These are phyloP conservation scores for Acleris emargana DNA, from an alignment of 2,888 invertebrate genomes.

Conservation along the genomic window DNA sequence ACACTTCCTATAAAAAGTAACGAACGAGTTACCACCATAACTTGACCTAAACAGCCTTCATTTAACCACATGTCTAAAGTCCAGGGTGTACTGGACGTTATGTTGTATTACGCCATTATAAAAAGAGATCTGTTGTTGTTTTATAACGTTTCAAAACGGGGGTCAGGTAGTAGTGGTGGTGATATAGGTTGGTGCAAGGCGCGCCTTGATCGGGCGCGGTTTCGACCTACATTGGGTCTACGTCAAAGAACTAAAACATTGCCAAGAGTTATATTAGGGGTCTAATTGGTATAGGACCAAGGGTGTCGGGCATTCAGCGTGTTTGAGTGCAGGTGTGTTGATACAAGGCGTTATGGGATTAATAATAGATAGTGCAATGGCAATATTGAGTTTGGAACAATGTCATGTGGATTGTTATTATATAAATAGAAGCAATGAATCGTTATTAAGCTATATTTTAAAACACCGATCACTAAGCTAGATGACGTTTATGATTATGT, in stretches of 20 bases:
- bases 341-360: too few species aligned
- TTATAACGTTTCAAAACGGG: not conserved
- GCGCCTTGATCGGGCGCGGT: slow-evolving; percentile 26
- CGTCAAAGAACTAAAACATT: slow-evolving; percentile 5
- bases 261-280: too few species aligned
- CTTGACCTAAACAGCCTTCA: slow-evolving; percentile 8
- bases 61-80: not conserved
- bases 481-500: too few species aligned
- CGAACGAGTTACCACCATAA: slow-evolving; percentile 6
- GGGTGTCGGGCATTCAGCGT: too few species aligned
- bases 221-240: slow-evolving; percentile 27
- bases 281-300: too few species aligned
- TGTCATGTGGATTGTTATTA: too few species aligned
- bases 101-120: slow-evolving; percentile 2
- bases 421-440: too few species aligned
- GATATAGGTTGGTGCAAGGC: slow-evolving; percentile 26
- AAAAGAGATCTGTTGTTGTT: slow-evolving; percentile 3
- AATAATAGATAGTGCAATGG: too few species aligned
- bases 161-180: slow-evolving; percentile 5
- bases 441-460: too few species aligned
- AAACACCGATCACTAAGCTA: too few species aligned
- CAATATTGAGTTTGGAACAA: too few species aligned
- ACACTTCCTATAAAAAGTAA: slow-evolving; percentile 19
- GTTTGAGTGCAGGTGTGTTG: too few species aligned
- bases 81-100: slow-evolving; percentile 1